Conservation (phyloP, 1,140 invertebrate genomes). For the Elysia chlorotica region DNA sequence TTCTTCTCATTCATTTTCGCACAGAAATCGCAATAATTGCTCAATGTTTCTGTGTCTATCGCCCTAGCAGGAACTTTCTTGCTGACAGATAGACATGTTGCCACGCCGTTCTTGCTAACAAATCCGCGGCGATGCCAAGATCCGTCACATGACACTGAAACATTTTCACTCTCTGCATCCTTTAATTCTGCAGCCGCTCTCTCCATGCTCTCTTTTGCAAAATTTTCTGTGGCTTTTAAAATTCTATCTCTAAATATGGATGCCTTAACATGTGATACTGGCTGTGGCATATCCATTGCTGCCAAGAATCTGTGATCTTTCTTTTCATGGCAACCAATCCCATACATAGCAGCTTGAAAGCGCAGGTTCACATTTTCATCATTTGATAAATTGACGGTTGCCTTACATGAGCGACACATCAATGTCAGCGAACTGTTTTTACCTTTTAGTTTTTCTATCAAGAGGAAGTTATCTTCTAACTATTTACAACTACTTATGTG, state of each 20-base stretch:
- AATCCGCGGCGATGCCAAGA: not conserved
- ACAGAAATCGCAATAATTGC: slow-evolving; percentile 4
- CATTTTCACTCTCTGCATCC: not conserved
- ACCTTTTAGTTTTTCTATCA: too few relatives aligned
- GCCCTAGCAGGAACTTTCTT: not conserved
- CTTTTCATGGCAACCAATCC: not conserved
- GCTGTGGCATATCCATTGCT: not conserved
- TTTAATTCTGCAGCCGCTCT: not conserved
- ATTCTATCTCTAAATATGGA: not conserved
- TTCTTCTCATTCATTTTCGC: not conserved
- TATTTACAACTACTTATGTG: too few relatives aligned
- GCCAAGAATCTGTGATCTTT: not conserved
- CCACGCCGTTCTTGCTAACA: not conserved
- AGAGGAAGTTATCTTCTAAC: too few relatives aligned
- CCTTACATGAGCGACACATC: too few relatives aligned
- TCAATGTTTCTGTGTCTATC: not conserved
- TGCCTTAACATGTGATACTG: not conserved
- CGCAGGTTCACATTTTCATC: too few relatives aligned
- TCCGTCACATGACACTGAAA: not conserved
- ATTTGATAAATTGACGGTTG: too few relatives aligned
- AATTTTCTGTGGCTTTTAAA: not conserved
- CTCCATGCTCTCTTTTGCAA: not conserved
- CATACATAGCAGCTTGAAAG: too few relatives aligned
- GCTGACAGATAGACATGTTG: not conserved
- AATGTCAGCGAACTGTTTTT: too few relatives aligned